These are phyloP conservation scores for Macrocentrus cingulum DNA, from an alignment of 1,140 invertebrate species.

Conservation along the genomic window DNA sequence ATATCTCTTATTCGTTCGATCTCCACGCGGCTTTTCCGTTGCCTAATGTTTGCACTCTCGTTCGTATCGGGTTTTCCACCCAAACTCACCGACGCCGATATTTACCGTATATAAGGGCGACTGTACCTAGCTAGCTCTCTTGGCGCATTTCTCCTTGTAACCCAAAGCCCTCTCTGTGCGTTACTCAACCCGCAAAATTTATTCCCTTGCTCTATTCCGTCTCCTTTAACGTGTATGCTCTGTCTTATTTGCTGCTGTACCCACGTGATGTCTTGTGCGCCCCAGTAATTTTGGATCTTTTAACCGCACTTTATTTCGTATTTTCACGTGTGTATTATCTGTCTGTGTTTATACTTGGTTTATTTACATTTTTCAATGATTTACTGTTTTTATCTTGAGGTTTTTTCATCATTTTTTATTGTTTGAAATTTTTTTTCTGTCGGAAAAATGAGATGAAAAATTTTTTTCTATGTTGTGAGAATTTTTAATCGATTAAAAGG, in stretches of 20 bases:
- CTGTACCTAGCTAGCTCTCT: not conserved
- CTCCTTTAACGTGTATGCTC: conserved; percentile 25
- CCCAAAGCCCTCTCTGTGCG: conserved; percentile 20
- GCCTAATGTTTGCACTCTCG: not conserved
- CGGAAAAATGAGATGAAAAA: too few species aligned
- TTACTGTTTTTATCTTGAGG: not conserved
- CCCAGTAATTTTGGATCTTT: conserved; percentile 17
- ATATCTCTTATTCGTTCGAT: not conserved
- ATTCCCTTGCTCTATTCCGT: conserved; percentile 20
- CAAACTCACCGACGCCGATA: too few species aligned
- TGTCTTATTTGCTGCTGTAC: too few species aligned
- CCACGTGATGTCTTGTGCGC: conserved; percentile 11
- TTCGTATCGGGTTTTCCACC: not conserved
- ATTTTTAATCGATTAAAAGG: too few species aligned
- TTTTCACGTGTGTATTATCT: conserved; percentile 8
- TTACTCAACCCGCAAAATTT: conserved; percentile 27
- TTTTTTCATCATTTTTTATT: not conserved
- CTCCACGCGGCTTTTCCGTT: not conserved
- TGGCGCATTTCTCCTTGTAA: conserved; percentile 13
- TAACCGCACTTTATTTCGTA: not conserved
- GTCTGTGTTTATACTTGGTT: not conserved
- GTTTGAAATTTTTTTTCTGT: too few species aligned
- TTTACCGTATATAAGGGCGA: not conserved
- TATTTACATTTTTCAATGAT: too few species aligned
- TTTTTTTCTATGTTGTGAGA: too few species aligned